Conservation (phyloP, 2,888 invertebrate genomes). For the Ennomos fuscantarius region DNA sequence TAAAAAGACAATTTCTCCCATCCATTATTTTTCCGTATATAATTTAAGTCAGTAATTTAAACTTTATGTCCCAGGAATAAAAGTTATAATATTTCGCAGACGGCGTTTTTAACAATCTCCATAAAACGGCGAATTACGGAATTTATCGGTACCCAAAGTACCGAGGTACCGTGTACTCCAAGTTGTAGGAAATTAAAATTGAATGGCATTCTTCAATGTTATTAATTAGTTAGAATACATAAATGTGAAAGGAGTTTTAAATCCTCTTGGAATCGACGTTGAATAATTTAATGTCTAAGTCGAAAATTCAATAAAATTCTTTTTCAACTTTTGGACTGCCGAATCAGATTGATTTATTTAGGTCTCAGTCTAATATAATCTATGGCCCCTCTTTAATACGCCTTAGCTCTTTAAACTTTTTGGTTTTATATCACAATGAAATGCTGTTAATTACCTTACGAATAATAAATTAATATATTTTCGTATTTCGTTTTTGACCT, state of each 20-base stretch:
- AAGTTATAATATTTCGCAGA: slow-evolving; percentile 34
- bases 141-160: slow-evolving; percentile 16
- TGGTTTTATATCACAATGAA: no score
- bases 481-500: no score
- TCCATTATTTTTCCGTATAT: slow-evolving; percentile 22
- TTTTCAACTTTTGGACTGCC: no score
- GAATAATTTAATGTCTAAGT: slow-evolving; percentile 7
- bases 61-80: slow-evolving; percentile 32
- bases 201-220: slow-evolving; percentile 7
- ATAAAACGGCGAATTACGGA: slow-evolving; percentile 25
- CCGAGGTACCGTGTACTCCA: slow-evolving; percentile 1
- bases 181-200: slow-evolving; percentile 7
- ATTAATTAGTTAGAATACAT: slow-evolving; percentile 11
- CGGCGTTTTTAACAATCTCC: slow-evolving; percentile 27
- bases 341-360: no score
- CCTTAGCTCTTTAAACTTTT: no score
- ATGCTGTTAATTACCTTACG: no score
- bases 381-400: no score
- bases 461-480: no score
- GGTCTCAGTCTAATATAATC: no score
- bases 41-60: slow-evolving; percentile 30
- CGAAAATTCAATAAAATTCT: no score
- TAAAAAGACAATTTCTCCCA: slow-evolving; percentile 28
- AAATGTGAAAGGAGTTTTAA: not conserved
- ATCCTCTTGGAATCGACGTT: slow-evolving; percentile 2